Evolutionary conservation across 1,140 invertebrate genomes (phyloP), one percentile per base, ranked within the genome.

Genomic region (Idris sp.): DNA sequence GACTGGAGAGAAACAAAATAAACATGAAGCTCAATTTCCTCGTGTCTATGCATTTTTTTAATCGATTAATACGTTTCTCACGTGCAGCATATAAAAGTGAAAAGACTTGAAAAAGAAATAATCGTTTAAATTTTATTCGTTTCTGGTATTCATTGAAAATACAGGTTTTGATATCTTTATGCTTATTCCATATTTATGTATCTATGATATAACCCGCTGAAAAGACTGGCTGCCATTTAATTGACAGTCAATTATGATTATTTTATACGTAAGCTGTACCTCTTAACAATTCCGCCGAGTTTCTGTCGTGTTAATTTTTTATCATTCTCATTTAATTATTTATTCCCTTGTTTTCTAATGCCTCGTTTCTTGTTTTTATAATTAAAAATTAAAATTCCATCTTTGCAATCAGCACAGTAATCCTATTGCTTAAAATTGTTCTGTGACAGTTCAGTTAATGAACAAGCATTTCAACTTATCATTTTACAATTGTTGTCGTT

Each of bases 161-260:
- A 67, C 62, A 13, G 51, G 51, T 56, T 67, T 35, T 35, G 51
- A 67, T 58, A 49, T 67, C 51, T 56, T 67, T 40, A 38, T 56
- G 51, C 33, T 38, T 30, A 16, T 16, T 56, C 33, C 33, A 58
- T 58, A 51, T 68, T 58, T 58, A 68, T 58, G 15, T 38, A 4
- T 43, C 10, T 58, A 22, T 51, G 41, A 67, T 49, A 49, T 40
- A 67, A 49, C 18, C 38, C 16, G 44, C 26, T 1, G 26, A 13
- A 16, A 40, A 8, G n/a, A n/a, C n/a, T n/a, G n/a, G n/a, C n/a
- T n/a, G n/a, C n/a, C 10, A 36, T 31, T 54, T 65, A 65, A 54
- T 65, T 54, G 49, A 43, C 41, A 30, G 38, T 38, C 22, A 22
- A 44, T 64, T 64, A 64, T 64, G 44, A 61, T 61, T 43, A 62